These are phyloP conservation scores for Nesidiocoris tenuis DNA, from an alignment of 2,888 invertebrate genomes.

Conservation along the genomic window DNA sequence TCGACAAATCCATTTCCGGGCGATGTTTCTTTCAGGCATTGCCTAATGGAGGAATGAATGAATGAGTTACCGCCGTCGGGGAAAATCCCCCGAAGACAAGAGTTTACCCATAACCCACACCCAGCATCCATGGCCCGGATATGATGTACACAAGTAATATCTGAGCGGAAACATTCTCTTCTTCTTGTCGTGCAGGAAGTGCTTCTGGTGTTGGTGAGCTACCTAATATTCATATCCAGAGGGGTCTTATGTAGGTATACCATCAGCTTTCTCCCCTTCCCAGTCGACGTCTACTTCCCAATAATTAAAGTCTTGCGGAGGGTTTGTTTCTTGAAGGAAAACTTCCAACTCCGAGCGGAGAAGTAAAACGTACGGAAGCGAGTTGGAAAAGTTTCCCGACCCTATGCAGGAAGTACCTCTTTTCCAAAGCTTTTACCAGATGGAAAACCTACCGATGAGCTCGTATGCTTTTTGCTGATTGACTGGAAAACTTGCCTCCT, in stretches of 20 bases:
- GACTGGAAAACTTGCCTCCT: background rate
- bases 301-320: slow-evolving; percentile 34
- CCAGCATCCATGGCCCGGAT: background rate
- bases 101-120: background rate
- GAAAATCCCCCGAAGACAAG: background rate
- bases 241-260: background rate
- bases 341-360: slow-evolving; percentile 9
- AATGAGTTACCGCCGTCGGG: background rate
- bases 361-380: slow-evolving; percentile 20
- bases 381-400: slow-evolving; percentile 18
- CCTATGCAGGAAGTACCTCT: slow-evolving; percentile 14
- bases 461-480: slow-evolving; percentile 8
- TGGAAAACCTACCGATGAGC: slow-evolving; percentile 15
- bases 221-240: slow-evolving; percentile 36
- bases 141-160: slow-evolving; percentile 31
- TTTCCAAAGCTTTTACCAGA: slow-evolving; percentile 32
- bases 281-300: slow-evolving; percentile 23
- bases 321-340: slow-evolving; percentile 23
- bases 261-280: background rate
- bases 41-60: background rate
- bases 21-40: background rate
- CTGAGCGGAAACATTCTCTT: slow-evolving; percentile 17
- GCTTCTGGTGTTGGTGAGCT: slow-evolving; percentile 1
- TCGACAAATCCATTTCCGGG: background rate
- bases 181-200: slow-evolving; percentile 20